Evolutionary conservation across 2,113 vertebrate species (phyloP).

Genomic region (Plecotus auritus): DNA sequence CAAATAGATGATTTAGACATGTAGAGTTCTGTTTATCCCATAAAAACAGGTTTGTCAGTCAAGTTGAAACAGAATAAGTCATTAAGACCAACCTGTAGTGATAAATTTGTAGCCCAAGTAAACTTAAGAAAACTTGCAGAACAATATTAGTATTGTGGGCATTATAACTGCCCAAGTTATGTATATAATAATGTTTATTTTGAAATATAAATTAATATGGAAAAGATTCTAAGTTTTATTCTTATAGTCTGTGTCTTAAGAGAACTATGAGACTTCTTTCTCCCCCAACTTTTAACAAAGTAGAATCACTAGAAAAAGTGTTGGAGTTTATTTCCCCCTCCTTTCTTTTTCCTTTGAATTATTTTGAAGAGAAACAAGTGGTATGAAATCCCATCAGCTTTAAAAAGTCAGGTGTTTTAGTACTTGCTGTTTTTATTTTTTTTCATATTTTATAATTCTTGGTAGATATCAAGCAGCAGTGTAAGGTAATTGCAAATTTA

Average conservation of each 20-base stretch:
- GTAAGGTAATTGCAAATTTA: conserved; percentile 6
- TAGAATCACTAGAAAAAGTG: background rate
- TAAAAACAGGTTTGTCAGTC: background rate
- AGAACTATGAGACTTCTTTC: background rate
- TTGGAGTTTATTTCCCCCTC: background rate
- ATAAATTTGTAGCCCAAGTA: background rate
- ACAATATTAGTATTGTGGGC: background rate
- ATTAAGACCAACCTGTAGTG: background rate
- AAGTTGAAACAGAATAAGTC: conserved; percentile 19
- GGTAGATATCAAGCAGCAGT: background rate
- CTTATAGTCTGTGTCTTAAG: background rate
- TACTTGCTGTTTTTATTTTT: background rate
- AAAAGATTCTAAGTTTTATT: background rate
- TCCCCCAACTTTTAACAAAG: background rate
- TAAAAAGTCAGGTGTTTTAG: background rate
- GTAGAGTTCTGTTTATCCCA: background rate
- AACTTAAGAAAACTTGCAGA: background rate
- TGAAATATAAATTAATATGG: conserved; percentile 9
- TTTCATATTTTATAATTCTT: conserved; percentile 31
- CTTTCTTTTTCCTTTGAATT: conserved; percentile 9
- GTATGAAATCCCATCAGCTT: background rate
- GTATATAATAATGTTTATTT: background rate
- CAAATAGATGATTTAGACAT: background rate
- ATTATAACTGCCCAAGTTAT: background rate
- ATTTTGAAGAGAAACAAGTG: background rate